Conservation (phyloP, 2,797 vertebrate species). For the Mycteria americana region DNA sequence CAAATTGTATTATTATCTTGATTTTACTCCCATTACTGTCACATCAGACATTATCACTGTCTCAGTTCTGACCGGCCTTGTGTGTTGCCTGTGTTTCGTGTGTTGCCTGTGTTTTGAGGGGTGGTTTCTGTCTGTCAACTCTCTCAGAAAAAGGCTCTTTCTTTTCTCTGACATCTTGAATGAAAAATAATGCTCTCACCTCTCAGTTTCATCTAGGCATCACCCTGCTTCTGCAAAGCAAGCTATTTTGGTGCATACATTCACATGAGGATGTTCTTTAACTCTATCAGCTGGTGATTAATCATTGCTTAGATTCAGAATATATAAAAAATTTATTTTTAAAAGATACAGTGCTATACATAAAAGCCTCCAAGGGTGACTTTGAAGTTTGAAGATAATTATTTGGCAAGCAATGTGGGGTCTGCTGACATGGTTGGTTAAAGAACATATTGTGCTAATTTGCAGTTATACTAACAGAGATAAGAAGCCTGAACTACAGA, state of each 20-base stretch:
- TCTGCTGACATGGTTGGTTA: slow-evolving; percentile 45
- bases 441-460: slow-evolving; percentile 57
- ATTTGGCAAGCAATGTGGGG: slow-evolving; percentile 40
- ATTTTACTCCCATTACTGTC: background rate
- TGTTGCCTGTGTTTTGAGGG: background rate
- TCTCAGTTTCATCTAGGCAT: background rate
- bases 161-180: slow-evolving; percentile 6
- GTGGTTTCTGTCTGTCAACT: background rate
- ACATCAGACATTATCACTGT: background rate
- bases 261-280: background rate
- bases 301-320: slow-evolving; percentile 23
- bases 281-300: background rate
- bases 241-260: background rate
- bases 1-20: background rate
- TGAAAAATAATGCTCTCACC: slow-evolving; percentile 11
- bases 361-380: slow-evolving; percentile 38
- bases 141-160: background rate
- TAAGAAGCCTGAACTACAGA: slow-evolving; percentile 46
- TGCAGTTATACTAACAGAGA: slow-evolving; percentile 51
- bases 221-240: background rate
- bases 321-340: slow-evolving; percentile 15
- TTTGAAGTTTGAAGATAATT: slow-evolving; percentile 57
- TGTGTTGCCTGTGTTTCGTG: background rate
- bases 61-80: background rate
- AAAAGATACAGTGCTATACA: background rate